Conservation (phyloP, 2,888 invertebrate genomes). For the Cantharis nigra region DNA sequence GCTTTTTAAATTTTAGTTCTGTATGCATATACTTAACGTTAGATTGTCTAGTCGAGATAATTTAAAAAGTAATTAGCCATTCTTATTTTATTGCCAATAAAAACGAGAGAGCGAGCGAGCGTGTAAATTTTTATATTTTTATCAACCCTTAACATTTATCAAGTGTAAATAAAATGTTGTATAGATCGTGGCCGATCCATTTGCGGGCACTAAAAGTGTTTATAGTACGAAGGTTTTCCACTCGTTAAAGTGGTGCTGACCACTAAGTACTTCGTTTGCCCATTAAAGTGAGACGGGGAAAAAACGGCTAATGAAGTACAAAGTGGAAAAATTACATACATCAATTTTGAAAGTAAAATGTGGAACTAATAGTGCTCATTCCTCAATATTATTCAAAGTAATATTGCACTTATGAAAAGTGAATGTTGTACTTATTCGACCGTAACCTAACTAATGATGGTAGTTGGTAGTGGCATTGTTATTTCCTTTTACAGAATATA, state of each 20-base stretch:
- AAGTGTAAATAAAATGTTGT: not conserved
- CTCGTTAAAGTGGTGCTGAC: not conserved
- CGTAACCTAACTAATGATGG: slow-evolving; percentile 44
- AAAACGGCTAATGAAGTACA: not conserved
- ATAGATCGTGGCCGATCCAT: not conserved
- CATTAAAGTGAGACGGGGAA: not conserved
- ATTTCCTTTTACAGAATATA: slow-evolving; percentile 38
- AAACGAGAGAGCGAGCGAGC: not conserved
- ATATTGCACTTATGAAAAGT: slow-evolving; percentile 13
- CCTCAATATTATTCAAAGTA: not conserved
- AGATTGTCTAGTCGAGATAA: not conserved
- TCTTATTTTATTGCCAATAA: not conserved
- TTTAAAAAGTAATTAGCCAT: not conserved
- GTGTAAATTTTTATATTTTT: not conserved
- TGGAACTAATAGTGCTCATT: not conserved
- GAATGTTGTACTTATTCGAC: slow-evolving; percentile 27
- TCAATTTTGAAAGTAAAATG: not conserved
- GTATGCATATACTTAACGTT: too few relatives aligned
- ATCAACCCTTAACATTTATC: not conserved
- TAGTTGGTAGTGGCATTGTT: slow-evolving; percentile 42
- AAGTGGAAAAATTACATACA: not conserved
- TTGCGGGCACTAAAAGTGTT: not conserved
- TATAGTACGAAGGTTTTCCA: not conserved
- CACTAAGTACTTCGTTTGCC: not conserved
- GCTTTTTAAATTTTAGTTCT: not conserved